phyloP scores from a whole-genome alignment of 1,140 invertebrate species.

The Drosophila ficusphila region DNA sequence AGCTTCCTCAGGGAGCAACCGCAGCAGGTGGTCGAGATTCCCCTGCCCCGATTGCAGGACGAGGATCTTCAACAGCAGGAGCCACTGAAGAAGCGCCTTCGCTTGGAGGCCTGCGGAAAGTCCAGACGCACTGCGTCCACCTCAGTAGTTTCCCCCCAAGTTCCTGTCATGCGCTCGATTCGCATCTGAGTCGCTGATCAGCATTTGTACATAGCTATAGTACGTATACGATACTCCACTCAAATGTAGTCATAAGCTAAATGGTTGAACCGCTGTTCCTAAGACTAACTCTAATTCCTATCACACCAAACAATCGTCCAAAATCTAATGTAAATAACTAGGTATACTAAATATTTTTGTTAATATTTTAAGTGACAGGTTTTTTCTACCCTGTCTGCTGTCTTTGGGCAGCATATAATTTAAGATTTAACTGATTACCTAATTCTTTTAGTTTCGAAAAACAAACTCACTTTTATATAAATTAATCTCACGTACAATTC shows the following conservation, averaged over 20 bases:
- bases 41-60: neutral
- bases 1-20: slow-evolving; percentile 19
- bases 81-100: slow-evolving; percentile 38
- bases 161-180: slow-evolving; percentile 35
- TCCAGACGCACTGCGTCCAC: slow-evolving; percentile 5
- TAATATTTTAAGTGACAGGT: slow-evolving; percentile 1
- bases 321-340: slow-evolving; percentile 18
- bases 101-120: slow-evolving; percentile 18
- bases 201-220: slow-evolving; percentile 17
- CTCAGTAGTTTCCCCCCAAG: neutral
- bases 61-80: neutral
- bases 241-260: slow-evolving; percentile 1
- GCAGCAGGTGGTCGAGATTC: slow-evolving; percentile 5
- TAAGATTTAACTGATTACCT: neutral
- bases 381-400: neutral
- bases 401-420: neutral
- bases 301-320: slow-evolving; percentile 24
- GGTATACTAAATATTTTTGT: neutral
- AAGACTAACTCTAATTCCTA: slow-evolving; percentile 7
- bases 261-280: slow-evolving; percentile 44
- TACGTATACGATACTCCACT: neutral
- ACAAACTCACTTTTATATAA: neutral
- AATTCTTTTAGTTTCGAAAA: neutral
- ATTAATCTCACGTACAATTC: neutral
- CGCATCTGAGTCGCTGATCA: slow-evolving; percentile 41